Evolutionary conservation across 2,888 invertebrate species (phyloP).

Genomic region (Priapulus caudatus): DNA sequence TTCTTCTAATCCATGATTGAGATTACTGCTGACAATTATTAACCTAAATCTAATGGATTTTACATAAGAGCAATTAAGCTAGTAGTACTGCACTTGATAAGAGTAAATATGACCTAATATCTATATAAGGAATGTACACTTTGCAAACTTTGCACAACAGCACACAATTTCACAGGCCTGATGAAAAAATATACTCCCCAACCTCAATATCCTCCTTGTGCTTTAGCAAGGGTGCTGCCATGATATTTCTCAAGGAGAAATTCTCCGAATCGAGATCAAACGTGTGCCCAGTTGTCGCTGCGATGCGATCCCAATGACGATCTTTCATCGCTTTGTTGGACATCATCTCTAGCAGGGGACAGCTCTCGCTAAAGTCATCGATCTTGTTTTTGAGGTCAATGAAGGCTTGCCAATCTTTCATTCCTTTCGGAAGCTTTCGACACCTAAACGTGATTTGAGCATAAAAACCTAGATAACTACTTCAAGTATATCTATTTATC

Average conservation of each 20-base stretch:
- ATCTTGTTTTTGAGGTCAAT: constrained; percentile 73
- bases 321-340: constrained; percentile 72
- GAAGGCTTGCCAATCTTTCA: constrained; percentile 79
- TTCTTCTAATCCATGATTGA: not conserved
- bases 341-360: constrained; percentile 73
- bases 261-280: constrained; percentile 67
- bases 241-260: constrained; percentile 64
- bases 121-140: too few relatives aligned
- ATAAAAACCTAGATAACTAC: too few relatives aligned
- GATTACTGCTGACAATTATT: too few relatives aligned
- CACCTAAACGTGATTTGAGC: constrained; percentile 51
- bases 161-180: too few relatives aligned
- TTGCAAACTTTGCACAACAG: too few relatives aligned
- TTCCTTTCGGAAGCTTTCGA: constrained; percentile 64
- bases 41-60: too few relatives aligned
- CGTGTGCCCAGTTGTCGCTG: constrained; percentile 48
- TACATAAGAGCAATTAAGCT: too few relatives aligned
- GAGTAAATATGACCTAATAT: too few relatives aligned
- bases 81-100: too few relatives aligned
- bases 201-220: constrained; percentile 77
- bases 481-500: too few relatives aligned
- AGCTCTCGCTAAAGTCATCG: constrained; percentile 77
- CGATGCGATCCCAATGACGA: constrained; percentile 59
- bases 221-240: constrained; percentile 69
- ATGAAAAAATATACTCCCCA: constrained; percentile 7